Evolutionary conservation across 2,888 invertebrate genomes (phyloP).

Genomic region (Ichneumoninae sp.): DNA sequence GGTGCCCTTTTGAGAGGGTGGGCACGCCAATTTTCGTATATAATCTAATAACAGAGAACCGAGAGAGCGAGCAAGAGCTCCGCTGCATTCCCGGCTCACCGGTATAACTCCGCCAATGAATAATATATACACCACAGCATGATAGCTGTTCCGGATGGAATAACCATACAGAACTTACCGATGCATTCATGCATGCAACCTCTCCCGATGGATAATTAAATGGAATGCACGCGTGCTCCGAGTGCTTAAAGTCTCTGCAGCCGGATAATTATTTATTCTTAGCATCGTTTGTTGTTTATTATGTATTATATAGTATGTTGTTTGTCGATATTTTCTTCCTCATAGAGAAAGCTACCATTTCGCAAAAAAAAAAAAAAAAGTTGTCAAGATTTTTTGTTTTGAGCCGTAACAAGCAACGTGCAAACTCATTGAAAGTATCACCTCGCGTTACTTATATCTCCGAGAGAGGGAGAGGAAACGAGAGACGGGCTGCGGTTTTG

Average conservation of each 20-base stretch:
- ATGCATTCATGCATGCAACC: conserved; percentile 35
- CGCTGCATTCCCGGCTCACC: conserved; percentile 23
- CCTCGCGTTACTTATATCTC: too few relatives aligned
- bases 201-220: conserved; percentile 8
- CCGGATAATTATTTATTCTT: conserved; percentile 6
- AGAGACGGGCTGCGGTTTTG: too few relatives aligned
- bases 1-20: conserved; percentile 75
- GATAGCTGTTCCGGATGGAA: conserved; percentile 37
- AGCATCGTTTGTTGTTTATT: not conserved
- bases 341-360: too few relatives aligned
- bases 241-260: not conserved
- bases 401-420: too few relatives aligned
- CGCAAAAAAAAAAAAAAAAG: not conserved
- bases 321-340: not conserved
- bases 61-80: conserved; percentile 32
- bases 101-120: conserved; percentile 36
- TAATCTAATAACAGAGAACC: conserved; percentile 82
- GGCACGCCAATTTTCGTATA: conserved; percentile 82
- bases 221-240: conserved; percentile 24
- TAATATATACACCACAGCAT: conserved; percentile 35
- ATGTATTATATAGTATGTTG: not conserved
- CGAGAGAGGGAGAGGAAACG: too few relatives aligned
- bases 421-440: too few relatives aligned
- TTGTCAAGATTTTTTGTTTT: too few relatives aligned
- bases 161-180: conserved; percentile 23